phyloP scores from a whole-genome alignment of 2,888 invertebrate genomes.

The Torymus texanus region DNA sequence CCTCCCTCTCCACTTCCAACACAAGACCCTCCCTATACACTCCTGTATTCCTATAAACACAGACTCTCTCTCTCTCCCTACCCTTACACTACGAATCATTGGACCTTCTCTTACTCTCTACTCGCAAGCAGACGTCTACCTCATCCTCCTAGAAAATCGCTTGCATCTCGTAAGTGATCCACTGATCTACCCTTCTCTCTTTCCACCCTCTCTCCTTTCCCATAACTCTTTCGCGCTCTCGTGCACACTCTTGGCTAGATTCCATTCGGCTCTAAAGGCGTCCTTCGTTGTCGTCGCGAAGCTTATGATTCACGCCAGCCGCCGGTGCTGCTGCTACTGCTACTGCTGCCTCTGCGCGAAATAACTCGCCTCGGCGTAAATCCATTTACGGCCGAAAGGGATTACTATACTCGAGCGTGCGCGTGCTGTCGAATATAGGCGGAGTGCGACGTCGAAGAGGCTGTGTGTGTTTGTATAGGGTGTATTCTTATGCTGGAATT shows the following conservation, averaged over 20 bases:
- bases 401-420: neutral
- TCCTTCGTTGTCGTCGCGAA: slow-evolving; percentile 50
- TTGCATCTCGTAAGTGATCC: no score
- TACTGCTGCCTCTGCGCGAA: slow-evolving; percentile 27
- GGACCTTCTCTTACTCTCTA: no score
- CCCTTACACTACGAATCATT: no score
- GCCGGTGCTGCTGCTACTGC: slow-evolving; percentile 13
- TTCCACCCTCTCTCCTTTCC: neutral
- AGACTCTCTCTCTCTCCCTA: no score
- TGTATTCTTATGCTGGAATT: slow-evolving; percentile 23
- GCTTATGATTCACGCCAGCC: slow-evolving; percentile 61
- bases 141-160: no score
- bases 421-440: slow-evolving; percentile 2
- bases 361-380: slow-evolving; percentile 53
- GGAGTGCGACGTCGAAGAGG: no score
- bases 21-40: no score
- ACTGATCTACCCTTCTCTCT: neutral
- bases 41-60: no score
- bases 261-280: slow-evolving; percentile 65
- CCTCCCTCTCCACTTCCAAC: no score
- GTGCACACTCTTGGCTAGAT: slow-evolving; percentile 63
- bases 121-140: no score
- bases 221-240: slow-evolving; percentile 68
- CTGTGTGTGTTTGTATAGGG: neutral
- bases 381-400: slow-evolving; percentile 52